Evolutionary conservation across 2,888 invertebrate species (phyloP), one percentile per base, ranked within the genome.

Genomic region (Erebia aethiops): DNA sequence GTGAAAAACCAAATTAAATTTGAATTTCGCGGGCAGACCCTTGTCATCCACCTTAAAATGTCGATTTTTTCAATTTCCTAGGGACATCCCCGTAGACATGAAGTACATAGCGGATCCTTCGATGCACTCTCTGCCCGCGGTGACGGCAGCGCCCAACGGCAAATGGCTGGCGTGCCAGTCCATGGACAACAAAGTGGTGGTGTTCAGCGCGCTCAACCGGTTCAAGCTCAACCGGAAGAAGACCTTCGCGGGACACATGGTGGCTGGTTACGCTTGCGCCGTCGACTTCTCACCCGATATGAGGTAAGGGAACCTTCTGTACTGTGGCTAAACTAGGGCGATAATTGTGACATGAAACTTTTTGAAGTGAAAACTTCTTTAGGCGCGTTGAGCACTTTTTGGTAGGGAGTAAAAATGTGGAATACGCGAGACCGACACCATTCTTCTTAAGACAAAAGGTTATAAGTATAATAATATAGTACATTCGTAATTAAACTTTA

Each of bases 141-240:
- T 99, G 0, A 98, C 98, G 0, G 95, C 97, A 8, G 97, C 99
- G 0, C 99, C 99, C 1, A 99, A 99, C 94, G 98, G 98, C 84
- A 99, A 99, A 91, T 99, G 99, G 99, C 94, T 99, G 74, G 99
- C 99, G 0, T 99, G 99, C 84, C 99, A 99, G 91, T 98, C 98
- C 75, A 98, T 99, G 97, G 99, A 99, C 94, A 99, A 99, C 92
- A 99, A 99, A 92, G 97, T 99, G 69, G 96, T 98, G 49, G 99
- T 99, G 80, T 99, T 99, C 93, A 99, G 99, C 46, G 98, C 99
- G 0, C 92, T 99, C 75, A 99, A 99, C 93, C 95, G 99, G 75
- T 99, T 99, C 90, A 99, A 99, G 91, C 97, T 99, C 95, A 99
- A 99, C 91, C 94, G 99, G 43, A 99, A 99, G 90, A 99, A 99